Evolutionary conservation across 23 tunicate species (phyloP), one percentile per base, ranked within the genome.

Genomic region (Corella eumyota): DNA sequence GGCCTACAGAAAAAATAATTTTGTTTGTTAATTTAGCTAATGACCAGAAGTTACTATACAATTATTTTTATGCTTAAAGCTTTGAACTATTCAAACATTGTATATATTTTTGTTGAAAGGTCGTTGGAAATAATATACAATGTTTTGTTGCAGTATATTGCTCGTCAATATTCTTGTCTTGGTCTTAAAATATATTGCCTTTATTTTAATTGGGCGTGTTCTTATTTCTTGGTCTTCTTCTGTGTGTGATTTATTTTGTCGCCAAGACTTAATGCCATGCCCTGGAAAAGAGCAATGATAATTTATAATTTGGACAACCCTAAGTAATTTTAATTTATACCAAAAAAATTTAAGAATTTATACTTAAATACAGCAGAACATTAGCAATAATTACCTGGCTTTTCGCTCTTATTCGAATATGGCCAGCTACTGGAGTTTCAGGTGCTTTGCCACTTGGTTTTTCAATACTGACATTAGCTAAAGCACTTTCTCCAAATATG

Each of bases 251-350:
- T 81, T 50, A 92, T 77, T 64, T 92, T 92, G 66, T 92, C 98
- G 9, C 98, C 98, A 24, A 92, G 66, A 61, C 92, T 81, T 35
- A 92, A 45, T 4, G 98, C 98, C 98, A 92, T 92, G 7, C 98
- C 98, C 98, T 91, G 70, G 20, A 86, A 84, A 69, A 69, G 17
- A 25, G 22, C 31, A 34, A 6, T 25, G 27, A 19, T 54, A 0
- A 25, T 21, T 54, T 54, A 19, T 0, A 22, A 9, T 40, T 9
- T 15, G 15, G 11, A 40, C 15, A 15, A 9, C 15, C 15, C 11
- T 51, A 51, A 6, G 6, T 5, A 51, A 51, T 6, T n/a, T 27
- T 11, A 51, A 51, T 7, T 5, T 7, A 6, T 19, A 51, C 6
- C 5, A 19, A 51, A 51, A 51, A 7, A 51, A 51, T 51, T n/a